A percentile compares a stretch with the other conserved stretches of the same genome.
phyloP scores from a whole-genome alignment of 2,888 invertebrate species.

The Drosophila colorata region DNA sequence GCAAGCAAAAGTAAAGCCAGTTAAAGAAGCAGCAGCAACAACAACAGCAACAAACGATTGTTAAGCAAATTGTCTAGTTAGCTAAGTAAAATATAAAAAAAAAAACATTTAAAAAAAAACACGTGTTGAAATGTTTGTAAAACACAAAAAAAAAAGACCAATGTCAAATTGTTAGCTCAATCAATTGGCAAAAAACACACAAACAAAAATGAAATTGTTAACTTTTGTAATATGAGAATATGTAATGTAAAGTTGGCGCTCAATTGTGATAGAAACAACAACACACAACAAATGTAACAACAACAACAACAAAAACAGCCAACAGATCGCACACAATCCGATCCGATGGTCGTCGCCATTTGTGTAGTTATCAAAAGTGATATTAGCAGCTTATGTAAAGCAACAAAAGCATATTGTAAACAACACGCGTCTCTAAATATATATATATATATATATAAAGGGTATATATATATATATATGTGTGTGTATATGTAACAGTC shows the following conservation, averaged over 20 bases:
- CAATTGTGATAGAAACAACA: conserved; percentile 66
- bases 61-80: conserved; percentile 80
- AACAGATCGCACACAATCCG: conserved; percentile 20
- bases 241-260: conserved; percentile 64
- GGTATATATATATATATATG: conserved; percentile 28
- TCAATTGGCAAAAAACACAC: conserved; percentile 42
- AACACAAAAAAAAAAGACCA: conserved; percentile 56
- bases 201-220: conserved; percentile 64
- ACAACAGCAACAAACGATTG: conserved; percentile 59
- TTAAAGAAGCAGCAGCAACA: conserved; percentile 38
- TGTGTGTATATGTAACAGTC: conserved; percentile 28
- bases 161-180: conserved; percentile 74
- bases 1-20: conserved; percentile 41
- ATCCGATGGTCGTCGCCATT: conserved; percentile 54
- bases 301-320: conserved; percentile 34
- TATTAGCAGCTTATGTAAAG: conserved; percentile 68
- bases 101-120: conserved; percentile 30
- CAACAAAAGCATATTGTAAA: conserved; percentile 45
- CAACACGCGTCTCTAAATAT: conserved; percentile 32
- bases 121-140: conserved; percentile 60
- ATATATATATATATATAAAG: conserved; percentile 5
- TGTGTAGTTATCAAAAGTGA: conserved; percentile 78
- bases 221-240: conserved; percentile 73
- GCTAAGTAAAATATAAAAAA: conserved; percentile 65
- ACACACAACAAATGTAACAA: conserved; percentile 57